A percentile compares a stretch with the other conserved stretches of the same genome.
phyloP scores from a whole-genome alignment of 2,888 invertebrate species.

The Diploptera punctata region DNA sequence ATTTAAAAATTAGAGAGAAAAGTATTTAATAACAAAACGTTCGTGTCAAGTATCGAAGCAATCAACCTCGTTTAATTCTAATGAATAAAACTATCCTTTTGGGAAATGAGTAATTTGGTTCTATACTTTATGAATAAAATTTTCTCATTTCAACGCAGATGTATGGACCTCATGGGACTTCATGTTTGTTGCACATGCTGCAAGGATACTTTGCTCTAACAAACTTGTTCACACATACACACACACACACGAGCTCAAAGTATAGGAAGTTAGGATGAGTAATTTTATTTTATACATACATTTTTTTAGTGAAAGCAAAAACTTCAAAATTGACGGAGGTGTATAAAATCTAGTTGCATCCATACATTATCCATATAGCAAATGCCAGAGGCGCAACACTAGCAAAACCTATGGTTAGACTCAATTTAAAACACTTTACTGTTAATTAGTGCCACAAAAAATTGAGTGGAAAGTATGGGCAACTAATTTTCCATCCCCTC shows the following conservation, averaged over 20 bases:
- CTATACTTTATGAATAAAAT: too few relatives aligned
- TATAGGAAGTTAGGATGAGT: too few relatives aligned
- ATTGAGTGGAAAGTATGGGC: constrained; percentile 4
- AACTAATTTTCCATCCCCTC: too few relatives aligned
- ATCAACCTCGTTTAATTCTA: not conserved
- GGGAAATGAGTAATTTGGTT: not conserved
- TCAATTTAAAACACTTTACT: constrained; percentile 23
- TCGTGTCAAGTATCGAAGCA: too few relatives aligned
- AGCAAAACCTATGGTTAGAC: constrained; percentile 12
- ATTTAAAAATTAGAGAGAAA: too few relatives aligned
- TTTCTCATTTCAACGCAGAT: too few relatives aligned
- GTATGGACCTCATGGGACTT: too few relatives aligned
- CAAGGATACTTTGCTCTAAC: too few relatives aligned
- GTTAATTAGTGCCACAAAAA: constrained; percentile 18
- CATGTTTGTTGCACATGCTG: not conserved
- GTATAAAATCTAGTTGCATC: constrained; percentile 11
- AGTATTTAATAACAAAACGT: too few relatives aligned
- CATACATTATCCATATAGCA: constrained; percentile 14
- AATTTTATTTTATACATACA: not conserved
- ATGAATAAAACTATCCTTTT: not conserved
- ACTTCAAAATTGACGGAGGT: too few relatives aligned
- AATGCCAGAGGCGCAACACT: constrained; percentile 4
- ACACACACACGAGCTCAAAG: too few relatives aligned
- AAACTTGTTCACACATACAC: too few relatives aligned
- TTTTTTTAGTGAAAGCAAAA: not conserved